Base-by-base conservation (phyloP, 2,113 vertebrate species). In the Pitta sordida region DNA sequence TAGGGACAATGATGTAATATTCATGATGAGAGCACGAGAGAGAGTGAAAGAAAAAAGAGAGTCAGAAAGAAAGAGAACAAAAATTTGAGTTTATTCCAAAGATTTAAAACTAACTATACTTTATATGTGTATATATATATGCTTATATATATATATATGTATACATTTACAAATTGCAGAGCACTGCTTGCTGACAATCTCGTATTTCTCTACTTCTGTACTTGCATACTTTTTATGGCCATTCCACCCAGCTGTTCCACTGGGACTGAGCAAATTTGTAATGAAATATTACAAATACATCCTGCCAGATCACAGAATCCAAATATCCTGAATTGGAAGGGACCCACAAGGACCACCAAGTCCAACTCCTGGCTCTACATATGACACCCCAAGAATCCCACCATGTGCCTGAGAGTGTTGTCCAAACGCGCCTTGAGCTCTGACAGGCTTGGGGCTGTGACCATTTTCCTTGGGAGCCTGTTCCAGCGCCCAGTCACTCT, bases 121-220 rank as follows among this genome's bases (percentile, higher is more conserved):
- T 84, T 95, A 56, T 89, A 65, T 96, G 95, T 97, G 65, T 95
- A 83, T 93, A 93, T 95, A 95, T 96, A 95, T 95, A 96, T 96
- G 62, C 78, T 59, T 88, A 27, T 70, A 89, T 95, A 90, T 88
- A 90, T 88, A 77, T 96, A 94, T 93, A 94, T 94, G 80, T 92
- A 95, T 97, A 97, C 92, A 84, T 89, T 78, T 95, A 94, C 93
- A 97, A 97, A 94, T 96, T 96, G 96, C 94, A 89, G 97, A 98
- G 97, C 97, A 98, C 97, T 98, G 98, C 98, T 98, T 97, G 97
- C 96, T 97, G 98, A 98, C 98, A 98, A 98, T 98, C 98, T 97
- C 46, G 49, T 97, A 97, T 97, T 97, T 97, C 97, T 98, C 97
- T 91, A 92, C 97, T 97, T 96, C 95, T 97, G 90, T 97, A 96